A percentile compares a stretch with the other conserved stretches of the same genome.
These are phyloP conservation scores for Pachypanchax playfairii DNA, from an alignment of 2,113 vertebrate species.

Conservation along the genomic window DNA sequence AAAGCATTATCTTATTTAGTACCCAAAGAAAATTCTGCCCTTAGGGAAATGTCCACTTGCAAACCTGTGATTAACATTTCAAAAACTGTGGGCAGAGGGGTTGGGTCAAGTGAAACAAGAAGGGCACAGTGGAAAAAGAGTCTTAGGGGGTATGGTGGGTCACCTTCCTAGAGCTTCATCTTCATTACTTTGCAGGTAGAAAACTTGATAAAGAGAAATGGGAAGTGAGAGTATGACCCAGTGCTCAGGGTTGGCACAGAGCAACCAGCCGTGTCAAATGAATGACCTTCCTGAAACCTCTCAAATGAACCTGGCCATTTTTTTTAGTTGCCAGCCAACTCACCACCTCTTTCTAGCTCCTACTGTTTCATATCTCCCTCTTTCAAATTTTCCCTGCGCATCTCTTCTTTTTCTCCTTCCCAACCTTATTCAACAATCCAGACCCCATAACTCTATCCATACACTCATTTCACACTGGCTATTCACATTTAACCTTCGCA, in stretches of 20 bases:
- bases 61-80: neutral
- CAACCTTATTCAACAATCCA: conserved; percentile 22
- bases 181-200: conserved; percentile 13
- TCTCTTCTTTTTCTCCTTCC: conserved; percentile 39
- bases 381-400: conserved; percentile 3
- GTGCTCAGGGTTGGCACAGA: conserved; percentile 29
- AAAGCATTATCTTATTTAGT: no score
- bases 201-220: conserved; percentile 6
- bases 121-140: conserved; percentile 1
- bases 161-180: conserved; percentile 25
- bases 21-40: no score
- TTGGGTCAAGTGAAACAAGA: neutral
- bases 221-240: conserved; percentile 25
- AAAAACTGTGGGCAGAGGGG: neutral
- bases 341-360: conserved; percentile 9
- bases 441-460: conserved; percentile 38
- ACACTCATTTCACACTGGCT: conserved; percentile 25
- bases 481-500: conserved; percentile 58
- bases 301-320: conserved; percentile 46
- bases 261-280: conserved; percentile 50
- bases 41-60: neutral
- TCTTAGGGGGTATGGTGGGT: neutral
- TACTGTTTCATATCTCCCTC: conserved; percentile 1
- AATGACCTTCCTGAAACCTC: conserved; percentile 71
- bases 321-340: conserved; percentile 21